Percentiles rank a stretch among this genome's conserved stretches.
Evolutionary conservation across 2,113 vertebrate species (phyloP).

Genomic region (Burhinus bistriatus): DNA sequence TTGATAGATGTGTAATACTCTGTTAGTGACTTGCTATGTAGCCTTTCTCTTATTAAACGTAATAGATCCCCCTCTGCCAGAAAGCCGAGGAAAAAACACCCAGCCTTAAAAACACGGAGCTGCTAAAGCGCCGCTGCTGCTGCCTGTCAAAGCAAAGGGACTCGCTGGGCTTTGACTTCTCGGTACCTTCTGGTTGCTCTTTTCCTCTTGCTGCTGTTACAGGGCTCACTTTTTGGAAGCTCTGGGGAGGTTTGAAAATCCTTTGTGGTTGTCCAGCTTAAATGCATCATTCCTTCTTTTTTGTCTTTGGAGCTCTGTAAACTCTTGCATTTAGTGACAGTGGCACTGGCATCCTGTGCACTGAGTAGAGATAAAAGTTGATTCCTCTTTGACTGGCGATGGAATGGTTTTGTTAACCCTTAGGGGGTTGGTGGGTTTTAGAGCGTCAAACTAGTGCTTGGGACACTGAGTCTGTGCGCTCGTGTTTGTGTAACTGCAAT

Average conservation of each 20-base stretch:
- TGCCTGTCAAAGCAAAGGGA: slow-evolving; percentile 69
- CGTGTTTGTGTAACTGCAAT: background rate
- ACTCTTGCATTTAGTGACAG: background rate
- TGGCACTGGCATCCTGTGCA: background rate
- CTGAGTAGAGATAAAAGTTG: slow-evolving; percentile 58
- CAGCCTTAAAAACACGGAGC: slow-evolving; percentile 34
- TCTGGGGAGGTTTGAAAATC: background rate
- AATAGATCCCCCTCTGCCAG: slow-evolving; percentile 63
- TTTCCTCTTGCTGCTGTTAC: background rate
- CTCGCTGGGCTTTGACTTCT: slow-evolving; percentile 4
- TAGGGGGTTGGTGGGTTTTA: background rate
- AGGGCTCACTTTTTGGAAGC: slow-evolving; percentile 34
- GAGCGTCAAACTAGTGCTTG: background rate
- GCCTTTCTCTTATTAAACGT: slow-evolving; percentile 53
- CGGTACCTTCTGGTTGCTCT: background rate
- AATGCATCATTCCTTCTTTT: background rate
- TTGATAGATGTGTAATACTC: slow-evolving; percentile 37
- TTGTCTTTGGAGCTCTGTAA: slow-evolving; percentile 7
- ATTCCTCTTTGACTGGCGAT: slow-evolving; percentile 38
- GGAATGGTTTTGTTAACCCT: slow-evolving; percentile 63
- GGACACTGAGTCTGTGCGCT: background rate
- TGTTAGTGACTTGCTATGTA: slow-evolving; percentile 39
- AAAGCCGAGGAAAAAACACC: slow-evolving; percentile 41
- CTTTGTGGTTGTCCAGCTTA: background rate
- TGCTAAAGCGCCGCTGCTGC: slow-evolving; percentile 67